A percentile compares a stretch with the other conserved stretches of the same genome.
Evolutionary conservation across 2,113 vertebrate species (phyloP).

Genomic region (Grammomys dolichurus): DNA sequence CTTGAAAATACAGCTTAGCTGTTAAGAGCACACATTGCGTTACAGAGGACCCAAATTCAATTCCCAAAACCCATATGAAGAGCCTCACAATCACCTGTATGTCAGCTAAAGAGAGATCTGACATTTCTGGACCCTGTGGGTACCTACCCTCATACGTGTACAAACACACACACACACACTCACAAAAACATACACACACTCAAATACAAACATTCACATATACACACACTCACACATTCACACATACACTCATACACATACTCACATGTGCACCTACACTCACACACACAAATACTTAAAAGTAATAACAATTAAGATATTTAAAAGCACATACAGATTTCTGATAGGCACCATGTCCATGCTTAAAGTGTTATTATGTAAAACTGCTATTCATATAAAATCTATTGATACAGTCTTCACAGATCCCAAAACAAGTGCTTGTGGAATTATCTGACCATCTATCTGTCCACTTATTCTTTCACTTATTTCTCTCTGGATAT

Average conservation of each 20-base stretch:
- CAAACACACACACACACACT: too few relatives aligned
- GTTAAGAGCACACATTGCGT: not conserved
- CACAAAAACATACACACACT: too few relatives aligned
- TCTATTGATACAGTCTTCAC: not conserved
- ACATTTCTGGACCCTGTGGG: not conserved
- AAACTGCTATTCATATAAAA: accelerated
- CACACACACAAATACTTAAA: not conserved
- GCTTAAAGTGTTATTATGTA: not conserved
- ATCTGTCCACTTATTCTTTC: not conserved
- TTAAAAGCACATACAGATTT: not conserved
- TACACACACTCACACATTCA: too few relatives aligned
- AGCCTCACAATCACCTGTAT: not conserved
- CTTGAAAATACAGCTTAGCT: not conserved
- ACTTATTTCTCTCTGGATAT: not conserved
- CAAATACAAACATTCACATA: too few relatives aligned
- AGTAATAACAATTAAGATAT: not conserved
- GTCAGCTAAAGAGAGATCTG: not conserved
- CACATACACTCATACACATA: too few relatives aligned
- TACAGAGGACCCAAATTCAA: not conserved
- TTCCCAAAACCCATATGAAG: not conserved
- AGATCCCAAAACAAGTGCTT: not conserved
- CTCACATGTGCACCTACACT: not conserved
- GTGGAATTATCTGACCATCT: not conserved
- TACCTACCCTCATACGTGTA: too few relatives aligned
- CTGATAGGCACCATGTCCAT: too few relatives aligned